A percentile compares a stretch with the other conserved stretches of the same genome.
These are phyloP conservation scores for Cheilosia variabilis DNA, from an alignment of 2,888 invertebrate genomes.

Conservation along the genomic window DNA sequence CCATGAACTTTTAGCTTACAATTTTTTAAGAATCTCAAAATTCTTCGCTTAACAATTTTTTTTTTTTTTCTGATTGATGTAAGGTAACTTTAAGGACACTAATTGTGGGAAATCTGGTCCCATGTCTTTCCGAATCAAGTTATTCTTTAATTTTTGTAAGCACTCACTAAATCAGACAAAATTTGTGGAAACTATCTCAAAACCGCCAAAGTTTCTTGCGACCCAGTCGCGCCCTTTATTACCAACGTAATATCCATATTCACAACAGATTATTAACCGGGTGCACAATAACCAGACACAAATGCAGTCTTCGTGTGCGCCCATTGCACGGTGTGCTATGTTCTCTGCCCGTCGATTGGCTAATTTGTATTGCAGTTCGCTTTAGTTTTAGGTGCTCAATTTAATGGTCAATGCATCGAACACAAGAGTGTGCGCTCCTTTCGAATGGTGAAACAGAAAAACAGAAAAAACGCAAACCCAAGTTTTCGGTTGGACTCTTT, in stretches of 20 bases:
- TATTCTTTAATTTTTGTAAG: no score
- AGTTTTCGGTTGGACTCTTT: slow-evolving; percentile 60
- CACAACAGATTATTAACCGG: slow-evolving; percentile 51
- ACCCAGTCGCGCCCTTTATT: background rate
- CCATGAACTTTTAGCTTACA: no score
- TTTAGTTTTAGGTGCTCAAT: slow-evolving; percentile 37
- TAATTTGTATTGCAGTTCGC: slow-evolving; percentile 36
- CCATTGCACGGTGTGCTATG: slow-evolving; percentile 46
- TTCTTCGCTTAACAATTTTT: no score
- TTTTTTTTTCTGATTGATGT: no score
- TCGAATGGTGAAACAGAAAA: slow-evolving; percentile 47
- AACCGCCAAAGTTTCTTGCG: background rate
- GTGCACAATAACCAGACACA: slow-evolving; percentile 46
- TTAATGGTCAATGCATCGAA: slow-evolving; percentile 54
- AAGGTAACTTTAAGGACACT: no score
- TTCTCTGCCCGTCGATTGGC: slow-evolving; percentile 59
- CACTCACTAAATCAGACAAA: no score
- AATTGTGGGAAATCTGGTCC: no score
- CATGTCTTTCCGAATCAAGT: no score
- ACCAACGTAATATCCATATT: slow-evolving; percentile 29
- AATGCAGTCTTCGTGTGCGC: slow-evolving; percentile 32
- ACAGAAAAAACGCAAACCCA: slow-evolving; percentile 6
- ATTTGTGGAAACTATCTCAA: background rate
- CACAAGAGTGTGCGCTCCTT: slow-evolving; percentile 26
- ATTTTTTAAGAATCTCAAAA: no score